Evolutionary conservation across 2,797 vertebrate species (phyloP), one percentile per base, ranked within the genome.

Genomic region (Distichodus sexfasciatus): DNA sequence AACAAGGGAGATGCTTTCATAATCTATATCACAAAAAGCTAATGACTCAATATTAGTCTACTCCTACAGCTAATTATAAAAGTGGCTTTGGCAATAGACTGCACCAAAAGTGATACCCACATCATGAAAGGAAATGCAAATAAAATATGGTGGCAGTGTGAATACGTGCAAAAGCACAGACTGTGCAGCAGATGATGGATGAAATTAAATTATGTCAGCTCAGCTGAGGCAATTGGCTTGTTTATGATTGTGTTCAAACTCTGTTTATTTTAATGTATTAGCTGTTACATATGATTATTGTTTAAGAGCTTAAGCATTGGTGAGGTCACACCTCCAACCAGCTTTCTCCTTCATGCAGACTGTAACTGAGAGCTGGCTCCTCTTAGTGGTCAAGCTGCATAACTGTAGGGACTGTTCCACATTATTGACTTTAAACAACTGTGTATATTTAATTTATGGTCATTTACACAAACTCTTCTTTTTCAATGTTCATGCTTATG

Each of bases 1-100:
- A 74, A 74, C 60, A 67, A 68, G 33, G 67, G 53, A 23, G 51
- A 66, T 40, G 47, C 31, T 67, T 71, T 71, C 28, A 68, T 57
- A 26, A 47, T 19, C 2, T 51, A 35, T 70, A 53, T 1, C 38
- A 66, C 48, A 72, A 70, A 58, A 24, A 59, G 6, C 4, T 61
- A 69, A 53, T 54, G 62, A 57, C 41, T 41, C 64, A 43, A 48
- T 47, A 58, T 69, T 48, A 63, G 50, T 28, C 47, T 51, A 24
- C 43, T 68, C 6, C 21, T 67, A 35, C 35, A 70, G 26, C 31
- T 64, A 31, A 59, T 53, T 35, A 73, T 38, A 59, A 71, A 63
- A 67, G 51, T 59, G 26, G 24, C 29, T 14, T 28, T 21, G 40
- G 48, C 26, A 59, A 43, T 63, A 60, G 38, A 31, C 8, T 28